phyloP scores from a whole-genome alignment of 2,888 invertebrate species.

The Pardosa pseudoannulata region DNA sequence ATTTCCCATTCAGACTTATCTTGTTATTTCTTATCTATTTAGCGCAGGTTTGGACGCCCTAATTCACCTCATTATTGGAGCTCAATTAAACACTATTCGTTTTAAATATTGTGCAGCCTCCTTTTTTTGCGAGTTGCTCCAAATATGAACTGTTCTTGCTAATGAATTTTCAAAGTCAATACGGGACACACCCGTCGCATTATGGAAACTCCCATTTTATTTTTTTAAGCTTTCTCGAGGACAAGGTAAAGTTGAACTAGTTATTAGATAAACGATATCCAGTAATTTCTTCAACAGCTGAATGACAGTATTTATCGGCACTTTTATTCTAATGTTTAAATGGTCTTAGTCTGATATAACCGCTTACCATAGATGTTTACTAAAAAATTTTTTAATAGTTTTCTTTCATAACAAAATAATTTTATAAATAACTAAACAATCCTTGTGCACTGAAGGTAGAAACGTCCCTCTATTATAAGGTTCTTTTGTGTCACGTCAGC shows the following conservation, averaged over 20 bases:
- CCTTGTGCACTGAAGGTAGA: too few species aligned
- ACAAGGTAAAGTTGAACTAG: neutral
- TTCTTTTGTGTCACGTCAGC: too few species aligned
- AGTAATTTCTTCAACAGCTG: too few species aligned
- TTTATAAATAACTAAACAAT: too few species aligned
- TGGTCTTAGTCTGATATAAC: too few species aligned
- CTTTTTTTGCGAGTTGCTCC: neutral
- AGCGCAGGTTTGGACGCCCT: neutral
- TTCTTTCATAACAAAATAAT: too few species aligned
- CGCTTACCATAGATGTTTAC: too few species aligned
- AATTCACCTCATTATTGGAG: slow-evolving; percentile 6
- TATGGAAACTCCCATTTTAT: slow-evolving; percentile 4
- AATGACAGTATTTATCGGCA: too few species aligned
- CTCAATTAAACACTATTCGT: neutral
- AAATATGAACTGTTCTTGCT: neutral
- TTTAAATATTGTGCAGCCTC: slow-evolving; percentile 8
- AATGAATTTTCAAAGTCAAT: slow-evolving; percentile 13
- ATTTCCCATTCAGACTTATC: neutral
- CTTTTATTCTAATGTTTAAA: too few species aligned
- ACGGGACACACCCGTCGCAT: neutral
- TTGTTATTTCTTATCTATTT: neutral
- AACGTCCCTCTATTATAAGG: too few species aligned
- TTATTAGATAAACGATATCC: too few species aligned
- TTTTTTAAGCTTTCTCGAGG: neutral
- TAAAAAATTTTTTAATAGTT: too few species aligned